phyloP scores from a whole-genome alignment of 2,113 vertebrate species.

The Falcunculus frontatus region DNA sequence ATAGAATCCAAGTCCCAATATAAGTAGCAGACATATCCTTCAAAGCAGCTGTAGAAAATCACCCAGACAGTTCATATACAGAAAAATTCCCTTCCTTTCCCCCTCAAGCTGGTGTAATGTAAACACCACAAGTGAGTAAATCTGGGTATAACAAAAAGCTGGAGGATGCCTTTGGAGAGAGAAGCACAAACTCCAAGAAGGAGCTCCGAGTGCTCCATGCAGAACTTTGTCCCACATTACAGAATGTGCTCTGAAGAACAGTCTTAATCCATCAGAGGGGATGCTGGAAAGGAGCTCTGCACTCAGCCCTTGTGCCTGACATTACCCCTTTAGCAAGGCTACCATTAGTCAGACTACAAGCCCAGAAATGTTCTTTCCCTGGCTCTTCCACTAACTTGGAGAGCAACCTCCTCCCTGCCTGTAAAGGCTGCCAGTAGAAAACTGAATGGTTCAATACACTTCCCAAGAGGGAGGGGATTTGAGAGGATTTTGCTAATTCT shows the following conservation, averaged over 20 bases:
- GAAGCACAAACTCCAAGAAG: neutral
- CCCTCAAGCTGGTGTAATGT: constrained; percentile 30
- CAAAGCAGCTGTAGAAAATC: constrained; percentile 64
- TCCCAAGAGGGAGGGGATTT: neutral
- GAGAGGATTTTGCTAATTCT: neutral
- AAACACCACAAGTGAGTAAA: constrained; percentile 41
- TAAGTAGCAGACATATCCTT: constrained; percentile 47
- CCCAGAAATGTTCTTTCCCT: neutral
- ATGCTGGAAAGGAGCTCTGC: neutral
- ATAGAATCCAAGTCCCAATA: constrained; percentile 37
- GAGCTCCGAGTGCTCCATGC: neutral
- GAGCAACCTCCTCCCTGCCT: neutral
- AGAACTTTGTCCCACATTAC: neutral
- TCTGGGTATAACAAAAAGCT: neutral
- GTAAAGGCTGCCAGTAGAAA: neutral
- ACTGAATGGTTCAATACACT: neutral
- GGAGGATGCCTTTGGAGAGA: neutral
- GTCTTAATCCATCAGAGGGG: neutral
- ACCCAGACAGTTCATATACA: constrained; percentile 48
- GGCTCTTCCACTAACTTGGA: neutral
- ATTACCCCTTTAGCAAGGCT: neutral
- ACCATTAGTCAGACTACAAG: neutral
- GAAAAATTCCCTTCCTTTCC: constrained; percentile 23
- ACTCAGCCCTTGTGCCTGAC: neutral
- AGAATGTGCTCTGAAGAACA: neutral